Base-by-base conservation (phyloP, 2,113 vertebrate genomes). In the Hirundichthys speculiger region DNA sequence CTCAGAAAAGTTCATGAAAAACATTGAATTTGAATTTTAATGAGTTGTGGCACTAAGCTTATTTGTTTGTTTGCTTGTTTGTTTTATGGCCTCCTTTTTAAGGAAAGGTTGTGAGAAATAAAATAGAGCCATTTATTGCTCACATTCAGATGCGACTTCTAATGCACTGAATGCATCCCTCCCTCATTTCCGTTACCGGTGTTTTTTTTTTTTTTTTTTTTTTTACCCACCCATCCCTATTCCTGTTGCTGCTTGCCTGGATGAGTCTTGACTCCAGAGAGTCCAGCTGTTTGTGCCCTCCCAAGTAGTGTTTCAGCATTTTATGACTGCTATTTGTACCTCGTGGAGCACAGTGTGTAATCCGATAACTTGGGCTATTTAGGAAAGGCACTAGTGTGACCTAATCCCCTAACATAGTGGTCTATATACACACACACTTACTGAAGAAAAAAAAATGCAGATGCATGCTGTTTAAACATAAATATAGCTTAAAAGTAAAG, bases 251-350 rank as follows among this genome's bases (percentile, higher is more conserved):
- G 83, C 88, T 68, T 88, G 89, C 89, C 89, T 80, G 76, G 71
- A 89, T 90, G 84, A 39, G 80, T 86, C 81, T 64, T 85, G 81
- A 83, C 83, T 89, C 80, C 73, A 79, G 22, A 79, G 76, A 84
- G 73, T 83, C 88, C 90, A 91, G 90, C 87, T 92, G 87, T 91
- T 88, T 87, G 85, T 61, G 79, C 86, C 86, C 89, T 90, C 90
- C 86, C 90, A 93, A 88, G 91, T 88, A 87, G 87, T 86, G 77
- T 88, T 91, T 88, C 88, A 78, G 87, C 63, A 66, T 85, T 92
- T 92, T 92, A 92, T 82, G 84, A 88, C 89, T 87, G 86, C 92
- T 92, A 91, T 93, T 93, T 90, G 88, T 85, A 89, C 89, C 89
- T 91, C 53, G 30, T 84, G 68, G 72, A 73, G 76, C 60, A 25